Evolutionary conservation across 2,113 vertebrate species (phyloP).

Genomic region (Anarhynchus alexandrinus): DNA sequence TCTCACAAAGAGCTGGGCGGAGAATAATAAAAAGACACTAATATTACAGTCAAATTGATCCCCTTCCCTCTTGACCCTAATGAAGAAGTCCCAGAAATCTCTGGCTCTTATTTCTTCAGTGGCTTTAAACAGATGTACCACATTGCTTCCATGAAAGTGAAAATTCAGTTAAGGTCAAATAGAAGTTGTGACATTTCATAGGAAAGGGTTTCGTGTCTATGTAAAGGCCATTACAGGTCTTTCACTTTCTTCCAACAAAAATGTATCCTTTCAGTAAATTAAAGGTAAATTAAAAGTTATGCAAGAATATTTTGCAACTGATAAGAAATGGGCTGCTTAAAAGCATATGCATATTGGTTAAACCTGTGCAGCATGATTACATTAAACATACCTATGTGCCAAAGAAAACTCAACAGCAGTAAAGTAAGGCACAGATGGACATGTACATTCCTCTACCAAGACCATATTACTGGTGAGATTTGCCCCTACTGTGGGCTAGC

Average conservation of each 20-base stretch:
- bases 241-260: not conserved
- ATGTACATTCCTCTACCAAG: not conserved
- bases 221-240: not conserved
- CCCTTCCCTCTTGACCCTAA: not conserved
- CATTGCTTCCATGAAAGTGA: not conserved
- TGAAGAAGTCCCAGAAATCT: not conserved
- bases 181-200: not conserved
- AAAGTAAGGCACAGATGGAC: not conserved
- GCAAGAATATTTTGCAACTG: not conserved
- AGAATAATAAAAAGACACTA: not conserved
- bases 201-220: not conserved
- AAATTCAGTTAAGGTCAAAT: not conserved
- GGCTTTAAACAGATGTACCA: not conserved
- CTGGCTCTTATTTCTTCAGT: not conserved
- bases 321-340: not conserved
- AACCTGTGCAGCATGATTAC: not conserved
- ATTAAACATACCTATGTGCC: not conserved
- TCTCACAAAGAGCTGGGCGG: not conserved
- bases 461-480: not conserved
- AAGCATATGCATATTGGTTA: not conserved
- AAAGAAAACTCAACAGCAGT: not conserved
- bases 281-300: not conserved
- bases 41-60: not conserved
- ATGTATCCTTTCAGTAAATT: not conserved
- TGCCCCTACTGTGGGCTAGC: rapidly evolving